Base-by-base conservation (phyloP, 2,888 invertebrate genomes). In the Creontiades dilutus region DNA sequence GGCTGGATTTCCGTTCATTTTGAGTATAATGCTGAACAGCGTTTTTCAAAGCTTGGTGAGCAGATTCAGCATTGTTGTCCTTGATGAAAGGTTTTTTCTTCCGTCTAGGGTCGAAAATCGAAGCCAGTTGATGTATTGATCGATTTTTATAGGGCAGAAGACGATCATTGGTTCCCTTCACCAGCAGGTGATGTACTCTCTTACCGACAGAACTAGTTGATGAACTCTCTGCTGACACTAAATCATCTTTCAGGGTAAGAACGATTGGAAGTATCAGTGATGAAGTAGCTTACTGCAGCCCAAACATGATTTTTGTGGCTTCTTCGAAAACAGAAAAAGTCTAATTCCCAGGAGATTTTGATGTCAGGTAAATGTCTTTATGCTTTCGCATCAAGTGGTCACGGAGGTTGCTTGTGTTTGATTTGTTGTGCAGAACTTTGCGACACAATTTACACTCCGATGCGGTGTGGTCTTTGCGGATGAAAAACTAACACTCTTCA, bases 71-170 rank as follows among this genome's bases (percentile, higher is more conserved):
- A n/a, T 57, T 57, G 16, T 7, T 57, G n/a, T 11, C 57, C 57
- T n/a, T 57, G 7, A 57, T n/a, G 57, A 57, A 57, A 57, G 14
- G 57, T n/a, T 16, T 52, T 16, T 57, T 57, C n/a, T 57, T 57
- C 57, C 57, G n/a, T 57, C 57, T 57, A n/a, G 16, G 57, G n/a
- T 57, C 57, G 57, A 57, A n/a, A 57, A 57, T 16, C 57, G 57
- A n/a, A 7, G 57, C 57, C n/a, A 57, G 16, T 7, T 57, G n/a
- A 57, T 16, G 57, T n/a, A n/a, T 57, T 57, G 57, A 57, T 57
- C 16, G 57, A 57, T 16, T 57, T 57, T 57, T n/a, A 0, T 57
- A 57, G n/a, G 57, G 57, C n/a, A n/a, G 57, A 57, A n/a, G 57
- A n/a, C 55, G 55, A 55, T 55, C 13, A 0, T 57, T n/a, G 16